phyloP scores from a whole-genome alignment of 2,797 vertebrate genomes.

The Coregonus suidteri region DNA sequence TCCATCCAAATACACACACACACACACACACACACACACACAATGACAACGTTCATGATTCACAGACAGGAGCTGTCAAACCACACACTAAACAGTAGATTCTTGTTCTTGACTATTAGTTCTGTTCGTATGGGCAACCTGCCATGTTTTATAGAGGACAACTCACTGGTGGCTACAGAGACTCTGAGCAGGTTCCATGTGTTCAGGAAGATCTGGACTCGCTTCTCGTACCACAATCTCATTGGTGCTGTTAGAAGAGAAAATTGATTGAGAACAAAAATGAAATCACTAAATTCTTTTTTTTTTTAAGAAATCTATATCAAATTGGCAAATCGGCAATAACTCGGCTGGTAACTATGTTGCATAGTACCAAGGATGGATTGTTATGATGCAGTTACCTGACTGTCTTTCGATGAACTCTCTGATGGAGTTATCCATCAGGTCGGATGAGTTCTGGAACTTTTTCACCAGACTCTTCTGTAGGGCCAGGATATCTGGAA shows the following conservation, averaged over 20 bases:
- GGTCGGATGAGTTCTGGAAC: constrained; percentile 82
- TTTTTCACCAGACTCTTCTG: constrained; percentile 80
- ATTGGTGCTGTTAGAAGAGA: constrained; percentile 20
- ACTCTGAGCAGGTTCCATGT: constrained; percentile 85
- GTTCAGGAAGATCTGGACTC: constrained; percentile 73
- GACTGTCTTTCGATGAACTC: constrained; percentile 72
- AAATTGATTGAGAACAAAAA: background rate
- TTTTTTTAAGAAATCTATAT: background rate
- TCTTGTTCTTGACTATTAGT: background rate
- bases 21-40: background rate
- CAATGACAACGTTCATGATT: background rate
- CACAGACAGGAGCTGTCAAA: background rate
- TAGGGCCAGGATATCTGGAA: constrained; percentile 83
- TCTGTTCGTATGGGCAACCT: background rate
- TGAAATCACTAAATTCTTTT: background rate
- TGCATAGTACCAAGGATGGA: background rate
- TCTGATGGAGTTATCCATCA: constrained; percentile 60
- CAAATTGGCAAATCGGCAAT: background rate
- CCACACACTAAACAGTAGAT: background rate
- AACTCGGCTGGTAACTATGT: background rate
- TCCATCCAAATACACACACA: background rate
- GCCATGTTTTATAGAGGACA: background rate
- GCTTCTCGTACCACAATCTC: constrained; percentile 44
- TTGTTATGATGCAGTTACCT: constrained; percentile 50
- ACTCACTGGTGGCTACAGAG: constrained; percentile 54